Percentiles rank a stretch among this genome's conserved stretches.
Evolutionary conservation across 2,888 invertebrate genomes (phyloP).

Genomic region (Dolomedes plantarius): DNA sequence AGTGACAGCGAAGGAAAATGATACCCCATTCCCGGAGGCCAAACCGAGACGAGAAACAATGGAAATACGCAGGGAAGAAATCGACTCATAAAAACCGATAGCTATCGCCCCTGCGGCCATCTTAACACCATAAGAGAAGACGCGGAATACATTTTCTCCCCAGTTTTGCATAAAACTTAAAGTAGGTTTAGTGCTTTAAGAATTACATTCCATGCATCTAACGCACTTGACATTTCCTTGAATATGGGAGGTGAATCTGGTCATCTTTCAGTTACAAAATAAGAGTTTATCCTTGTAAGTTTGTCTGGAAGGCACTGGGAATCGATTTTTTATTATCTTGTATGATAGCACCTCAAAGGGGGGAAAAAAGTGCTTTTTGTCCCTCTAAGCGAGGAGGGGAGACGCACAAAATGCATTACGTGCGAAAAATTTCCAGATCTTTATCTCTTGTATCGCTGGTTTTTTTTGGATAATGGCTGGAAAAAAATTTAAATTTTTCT

Average conservation of each 20-base stretch:
- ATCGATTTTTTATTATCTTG: neutral
- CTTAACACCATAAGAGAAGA: neutral
- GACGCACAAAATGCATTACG: too few relatives aligned
- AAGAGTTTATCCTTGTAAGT: neutral
- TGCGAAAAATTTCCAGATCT: too few relatives aligned
- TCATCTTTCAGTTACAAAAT: neutral
- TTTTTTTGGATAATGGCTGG: too few relatives aligned
- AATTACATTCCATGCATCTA: neutral
- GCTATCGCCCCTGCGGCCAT: neutral
- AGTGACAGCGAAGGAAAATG: too few relatives aligned
- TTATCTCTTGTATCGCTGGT: too few relatives aligned
- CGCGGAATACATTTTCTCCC: neutral
- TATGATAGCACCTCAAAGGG: too few relatives aligned
- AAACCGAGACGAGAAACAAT: neutral
- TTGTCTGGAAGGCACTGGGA: neutral
- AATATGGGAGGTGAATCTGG: neutral
- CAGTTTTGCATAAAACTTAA: neutral
- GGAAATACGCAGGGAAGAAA: neutral
- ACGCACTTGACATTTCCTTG: neutral
- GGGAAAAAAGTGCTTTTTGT: too few relatives aligned
- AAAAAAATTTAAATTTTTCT: too few relatives aligned
- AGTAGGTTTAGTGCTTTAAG: neutral
- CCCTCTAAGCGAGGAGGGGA: too few relatives aligned
- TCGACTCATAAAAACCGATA: neutral
- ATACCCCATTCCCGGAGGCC: neutral